Conservation (phyloP, 1,140 invertebrate genomes). For the Zaprionus nigranus region DNA sequence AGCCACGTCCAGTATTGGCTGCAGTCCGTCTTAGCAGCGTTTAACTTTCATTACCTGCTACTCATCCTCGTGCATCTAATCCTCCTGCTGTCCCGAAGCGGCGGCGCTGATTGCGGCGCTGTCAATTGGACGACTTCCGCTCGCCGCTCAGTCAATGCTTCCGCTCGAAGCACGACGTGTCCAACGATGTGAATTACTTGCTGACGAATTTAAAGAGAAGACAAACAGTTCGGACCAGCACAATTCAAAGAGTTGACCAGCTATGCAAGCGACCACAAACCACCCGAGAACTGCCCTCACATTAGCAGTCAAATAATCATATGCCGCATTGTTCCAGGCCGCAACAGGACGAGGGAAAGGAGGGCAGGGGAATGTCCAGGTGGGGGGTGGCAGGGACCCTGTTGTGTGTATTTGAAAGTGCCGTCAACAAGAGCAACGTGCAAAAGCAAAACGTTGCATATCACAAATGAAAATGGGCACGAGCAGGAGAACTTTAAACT, state of each 20-base stretch:
- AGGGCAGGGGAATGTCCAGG: background rate
- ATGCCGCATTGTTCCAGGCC: conserved; percentile 67
- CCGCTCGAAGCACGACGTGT: background rate
- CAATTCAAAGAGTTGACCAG: conserved; percentile 13
- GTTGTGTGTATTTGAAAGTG: conserved; percentile 60
- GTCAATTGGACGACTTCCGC: conserved; percentile 58
- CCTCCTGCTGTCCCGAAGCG: background rate
- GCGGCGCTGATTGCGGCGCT: conserved; percentile 54
- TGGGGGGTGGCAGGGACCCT: conserved; percentile 21
- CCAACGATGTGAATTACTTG: background rate
- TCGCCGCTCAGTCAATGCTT: conserved; percentile 9
- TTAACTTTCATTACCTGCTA: conserved; percentile 39
- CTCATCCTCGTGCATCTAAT: background rate
- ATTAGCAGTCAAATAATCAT: conserved; percentile 69
- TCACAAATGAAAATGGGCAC: conserved; percentile 34
- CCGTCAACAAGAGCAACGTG: conserved; percentile 41
- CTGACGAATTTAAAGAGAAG: conserved; percentile 52
- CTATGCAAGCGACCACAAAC: conserved; percentile 47
- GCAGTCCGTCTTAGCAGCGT: conserved; percentile 20
- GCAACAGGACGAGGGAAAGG: background rate
- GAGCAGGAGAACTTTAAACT: conserved; percentile 41
- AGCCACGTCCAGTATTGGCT: background rate
- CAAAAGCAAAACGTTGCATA: conserved; percentile 40
- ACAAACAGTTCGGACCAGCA: background rate
- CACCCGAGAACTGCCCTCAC: conserved; percentile 50